A percentile compares a stretch with the other conserved stretches of the same genome.
Evolutionary conservation across 2,888 invertebrate genomes (phyloP).

Genomic region (Noctua janthe): DNA sequence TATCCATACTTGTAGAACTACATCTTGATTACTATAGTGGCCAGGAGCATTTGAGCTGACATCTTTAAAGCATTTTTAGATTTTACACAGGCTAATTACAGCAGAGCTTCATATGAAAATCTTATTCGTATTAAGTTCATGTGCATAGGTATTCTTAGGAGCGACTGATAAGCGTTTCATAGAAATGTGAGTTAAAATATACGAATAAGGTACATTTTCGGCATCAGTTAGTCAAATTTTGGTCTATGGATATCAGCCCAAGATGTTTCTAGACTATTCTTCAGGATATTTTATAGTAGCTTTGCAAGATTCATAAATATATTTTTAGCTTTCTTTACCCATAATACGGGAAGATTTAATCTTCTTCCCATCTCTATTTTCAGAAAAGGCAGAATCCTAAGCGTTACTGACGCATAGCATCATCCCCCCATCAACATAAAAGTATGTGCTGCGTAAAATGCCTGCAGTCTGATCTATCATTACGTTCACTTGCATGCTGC

Average conservation of each 20-base stretch:
- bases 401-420: constrained; percentile 35
- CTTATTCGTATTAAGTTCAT: background rate
- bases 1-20: background rate
- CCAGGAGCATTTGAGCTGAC: background rate
- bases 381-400: constrained; percentile 53
- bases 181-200: background rate
- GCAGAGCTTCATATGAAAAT: background rate
- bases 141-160: background rate
- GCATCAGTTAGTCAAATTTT: background rate
- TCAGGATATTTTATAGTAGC: background rate
- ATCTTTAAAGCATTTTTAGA: background rate
- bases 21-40: background rate
- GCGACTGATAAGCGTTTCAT: background rate
- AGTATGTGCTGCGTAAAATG: constrained; percentile 36
- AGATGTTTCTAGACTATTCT: background rate
- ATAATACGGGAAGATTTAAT: constrained; percentile 10
- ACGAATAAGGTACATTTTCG: background rate
- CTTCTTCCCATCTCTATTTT: constrained; percentile 40
- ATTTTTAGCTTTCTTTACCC: background rate
- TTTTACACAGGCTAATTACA: background rate
- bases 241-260: background rate
- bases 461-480: constrained; percentile 1
- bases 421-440: constrained; percentile 9
- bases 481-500: constrained; percentile 25
- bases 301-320: background rate